Evolutionary conservation across 2,113 vertebrate genomes (phyloP).

Genomic region (Aegotheles bennettii): DNA sequence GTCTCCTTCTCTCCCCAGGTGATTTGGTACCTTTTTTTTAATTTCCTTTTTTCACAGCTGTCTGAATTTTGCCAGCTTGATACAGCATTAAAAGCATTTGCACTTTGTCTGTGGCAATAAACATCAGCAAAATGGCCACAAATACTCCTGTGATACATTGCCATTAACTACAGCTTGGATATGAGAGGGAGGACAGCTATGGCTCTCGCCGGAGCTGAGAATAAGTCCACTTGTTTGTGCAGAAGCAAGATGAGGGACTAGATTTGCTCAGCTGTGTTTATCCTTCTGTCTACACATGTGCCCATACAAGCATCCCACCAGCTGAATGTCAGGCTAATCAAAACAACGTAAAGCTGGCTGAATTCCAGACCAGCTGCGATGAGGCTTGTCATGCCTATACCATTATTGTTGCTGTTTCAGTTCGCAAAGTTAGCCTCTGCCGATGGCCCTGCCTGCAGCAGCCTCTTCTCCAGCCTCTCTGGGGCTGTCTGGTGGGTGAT

Average conservation of each 20-base stretch:
- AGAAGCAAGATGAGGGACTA: neutral
- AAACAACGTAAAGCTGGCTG: neutral
- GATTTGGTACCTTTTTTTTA: neutral
- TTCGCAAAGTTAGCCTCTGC: neutral
- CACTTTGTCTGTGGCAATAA: neutral
- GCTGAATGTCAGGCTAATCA: neutral
- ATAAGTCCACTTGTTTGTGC: neutral
- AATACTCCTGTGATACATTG: neutral
- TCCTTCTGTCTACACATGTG: neutral
- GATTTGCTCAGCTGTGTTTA: constrained; percentile 60
- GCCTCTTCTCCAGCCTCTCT: neutral
- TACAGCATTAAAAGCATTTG: neutral
- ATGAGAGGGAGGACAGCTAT: neutral
- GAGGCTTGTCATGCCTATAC: neutral
- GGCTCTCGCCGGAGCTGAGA: neutral
- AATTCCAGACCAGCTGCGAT: constrained; percentile 6
- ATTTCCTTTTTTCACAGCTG: neutral
- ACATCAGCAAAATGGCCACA: neutral
- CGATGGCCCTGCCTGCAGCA: neutral
- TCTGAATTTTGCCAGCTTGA: neutral
- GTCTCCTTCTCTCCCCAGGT: neutral
- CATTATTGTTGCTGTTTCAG: neutral
- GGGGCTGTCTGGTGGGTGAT: rapidly evolving
- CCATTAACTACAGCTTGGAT: neutral
- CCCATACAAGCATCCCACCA: constrained; percentile 1